These are phyloP conservation scores for Prionace glauca DNA, from an alignment of 2,797 vertebrate species.

Conservation along the genomic window DNA sequence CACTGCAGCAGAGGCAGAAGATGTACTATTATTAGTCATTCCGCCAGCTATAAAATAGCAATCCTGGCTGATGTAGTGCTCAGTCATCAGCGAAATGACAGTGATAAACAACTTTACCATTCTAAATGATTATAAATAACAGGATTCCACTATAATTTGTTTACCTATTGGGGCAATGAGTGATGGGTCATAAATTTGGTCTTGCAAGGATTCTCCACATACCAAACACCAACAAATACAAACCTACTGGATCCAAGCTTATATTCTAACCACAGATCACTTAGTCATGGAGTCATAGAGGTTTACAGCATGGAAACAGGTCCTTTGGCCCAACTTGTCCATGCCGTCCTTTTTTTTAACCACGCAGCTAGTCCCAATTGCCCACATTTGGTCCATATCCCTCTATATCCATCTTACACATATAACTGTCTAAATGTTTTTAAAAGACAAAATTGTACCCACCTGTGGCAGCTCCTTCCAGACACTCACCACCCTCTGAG, in stretches of 20 bases:
- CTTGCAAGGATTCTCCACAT: neutral
- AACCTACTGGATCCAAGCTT: neutral
- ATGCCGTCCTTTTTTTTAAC: no score
- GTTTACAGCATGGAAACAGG: no score
- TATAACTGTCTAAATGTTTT: no score
- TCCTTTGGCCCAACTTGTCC: no score
- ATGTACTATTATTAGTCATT: neutral
- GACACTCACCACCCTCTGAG: no score
- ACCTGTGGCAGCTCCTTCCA: no score
- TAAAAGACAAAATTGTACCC: no score
- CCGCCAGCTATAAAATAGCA: neutral
- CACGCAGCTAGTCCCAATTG: no score
- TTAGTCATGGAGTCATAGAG: no score
- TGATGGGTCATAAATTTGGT: neutral
- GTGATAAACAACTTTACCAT: neutral
- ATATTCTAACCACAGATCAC: neutral
- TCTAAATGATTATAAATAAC: neutral
- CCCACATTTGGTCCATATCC: no score
- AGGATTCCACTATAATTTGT: neutral
- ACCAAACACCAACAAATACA: neutral
- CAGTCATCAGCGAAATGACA: neutral
- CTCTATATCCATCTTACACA: no score
- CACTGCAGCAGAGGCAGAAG: neutral
- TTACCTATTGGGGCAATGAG: neutral
- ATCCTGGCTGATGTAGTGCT: neutral